Evolutionary conservation across 2,113 vertebrate species (phyloP), one percentile per base, ranked within the genome.

Genomic region (Pollimyrus isidori): DNA sequence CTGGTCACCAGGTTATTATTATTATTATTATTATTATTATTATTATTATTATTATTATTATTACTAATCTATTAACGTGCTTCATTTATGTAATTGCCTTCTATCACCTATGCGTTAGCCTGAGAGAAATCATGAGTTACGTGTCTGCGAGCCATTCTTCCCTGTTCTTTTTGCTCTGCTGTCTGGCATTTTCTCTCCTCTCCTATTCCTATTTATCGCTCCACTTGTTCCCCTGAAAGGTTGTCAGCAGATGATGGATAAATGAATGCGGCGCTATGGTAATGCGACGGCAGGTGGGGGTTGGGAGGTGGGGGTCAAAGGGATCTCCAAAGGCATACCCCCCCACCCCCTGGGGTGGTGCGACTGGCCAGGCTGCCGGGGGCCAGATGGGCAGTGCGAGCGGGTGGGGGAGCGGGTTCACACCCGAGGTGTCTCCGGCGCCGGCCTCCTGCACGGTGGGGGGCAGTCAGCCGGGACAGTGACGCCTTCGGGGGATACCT

Each of bases 221-320:
- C 52, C 48, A 39, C 52, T 53, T 58, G 49, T 87, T 87, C 52
- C 17, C 35, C 45, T 87, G 86, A 87, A 87, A 87, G n/a, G 52
- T 53, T 87, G 52, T 87, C 86, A 50, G 84, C 52, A 9, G 30
- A 58, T 21, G 49, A 39, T 15, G 49, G 86, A 58, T 52, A 56
- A 50, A 58, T 87, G 86, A 87, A 87, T 87, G 52, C 26, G 86
- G n/a, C 0, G n/a, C 13, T 58, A 56, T 87, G 86, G 50, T 87
- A 53, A 53, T 87, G 85, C 23, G 1, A 2, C 26, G 26, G 39
- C 80, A 56, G 86, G n/a, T 87, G 86, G 52, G 49, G 50, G 52
- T n/a, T 17, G 50, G 86, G 50, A 30, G 49, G n/a, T 42, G 50
- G 26, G 50, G 48, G 86, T 58, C 86, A 87, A 52, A 21, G 30